A percentile compares a stretch with the other conserved stretches of the same genome.
Conservation (phyloP, 2,888 invertebrate species). For the Macaria liturata region DNA sequence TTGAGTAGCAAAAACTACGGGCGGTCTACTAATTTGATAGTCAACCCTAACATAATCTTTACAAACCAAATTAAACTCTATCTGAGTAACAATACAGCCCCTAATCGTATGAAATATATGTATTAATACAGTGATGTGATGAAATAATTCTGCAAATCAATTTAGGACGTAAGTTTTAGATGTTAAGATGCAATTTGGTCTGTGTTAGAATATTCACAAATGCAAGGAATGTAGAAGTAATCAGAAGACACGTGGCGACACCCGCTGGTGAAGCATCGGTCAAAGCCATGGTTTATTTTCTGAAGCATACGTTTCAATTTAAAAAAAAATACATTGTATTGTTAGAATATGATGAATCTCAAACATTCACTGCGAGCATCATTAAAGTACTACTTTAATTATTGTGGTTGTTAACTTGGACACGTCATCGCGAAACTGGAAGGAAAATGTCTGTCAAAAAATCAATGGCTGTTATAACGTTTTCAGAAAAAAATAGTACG, state of each 20-base stretch:
- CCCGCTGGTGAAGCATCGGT: conserved; percentile 45
- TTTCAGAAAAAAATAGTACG: too few species aligned
- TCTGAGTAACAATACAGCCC: not conserved
- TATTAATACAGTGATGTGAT: too few species aligned
- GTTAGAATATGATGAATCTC: too few species aligned
- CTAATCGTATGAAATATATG: not conserved
- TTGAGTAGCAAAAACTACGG: conserved; percentile 75
- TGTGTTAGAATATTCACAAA: conserved; percentile 38
- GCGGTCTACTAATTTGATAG: conserved; percentile 75
- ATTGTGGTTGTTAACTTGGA: too few species aligned
- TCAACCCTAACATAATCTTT: conserved; percentile 34
- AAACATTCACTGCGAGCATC: too few species aligned
- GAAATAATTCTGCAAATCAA: too few species aligned
- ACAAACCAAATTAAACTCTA: conserved; percentile 8
- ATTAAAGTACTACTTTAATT: too few species aligned
- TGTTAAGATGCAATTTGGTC: conserved; percentile 10
- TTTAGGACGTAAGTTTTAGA: too few species aligned
- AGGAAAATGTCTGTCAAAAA: too few species aligned
- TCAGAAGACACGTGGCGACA: conserved; percentile 67
- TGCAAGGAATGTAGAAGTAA: conserved; percentile 66
- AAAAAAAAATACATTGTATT: conserved; percentile 1
- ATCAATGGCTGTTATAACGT: too few species aligned
- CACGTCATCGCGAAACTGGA: too few species aligned
- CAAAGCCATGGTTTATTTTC: conserved; percentile 44
- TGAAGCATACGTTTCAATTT: conserved; percentile 34